Conservation (phyloP, 2,888 invertebrate species). For the Dusona sp. region DNA sequence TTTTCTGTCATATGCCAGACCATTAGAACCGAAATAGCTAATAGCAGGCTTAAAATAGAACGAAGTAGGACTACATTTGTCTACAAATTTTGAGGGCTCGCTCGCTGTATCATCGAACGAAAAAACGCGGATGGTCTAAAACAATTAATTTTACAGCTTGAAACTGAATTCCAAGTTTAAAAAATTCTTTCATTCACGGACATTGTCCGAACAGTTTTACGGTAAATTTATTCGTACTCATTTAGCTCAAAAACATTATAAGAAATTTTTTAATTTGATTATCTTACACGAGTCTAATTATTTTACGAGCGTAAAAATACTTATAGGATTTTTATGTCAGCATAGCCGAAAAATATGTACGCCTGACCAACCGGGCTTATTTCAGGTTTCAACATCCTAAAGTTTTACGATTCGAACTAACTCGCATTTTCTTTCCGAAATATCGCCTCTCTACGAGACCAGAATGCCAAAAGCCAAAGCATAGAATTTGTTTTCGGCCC, state of each 20-base stretch:
- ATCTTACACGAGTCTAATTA: not conserved
- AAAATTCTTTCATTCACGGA: not conserved
- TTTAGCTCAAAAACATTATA: not conserved
- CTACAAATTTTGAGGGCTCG: not conserved
- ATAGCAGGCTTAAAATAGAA: not conserved
- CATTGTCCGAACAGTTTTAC: not conserved
- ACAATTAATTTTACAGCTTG: constrained; percentile 1
- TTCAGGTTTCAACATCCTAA: constrained; percentile 37
- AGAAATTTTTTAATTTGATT: not conserved
- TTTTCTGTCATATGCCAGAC: not conserved
- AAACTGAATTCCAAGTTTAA: not conserved
- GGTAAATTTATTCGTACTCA: not conserved
- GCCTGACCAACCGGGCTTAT: not conserved
- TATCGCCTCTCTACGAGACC: constrained; percentile 38
- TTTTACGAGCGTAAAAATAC: not conserved
- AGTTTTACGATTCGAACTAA: constrained; percentile 50
- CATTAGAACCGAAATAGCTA: constrained; percentile 10
- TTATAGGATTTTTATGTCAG: not conserved
- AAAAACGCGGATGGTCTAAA: not conserved
- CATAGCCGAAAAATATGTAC: not conserved
- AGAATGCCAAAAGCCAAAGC: constrained; percentile 60
- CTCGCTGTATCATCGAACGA: not conserved
- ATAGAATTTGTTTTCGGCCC: constrained; percentile 7
- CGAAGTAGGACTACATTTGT: not conserved
- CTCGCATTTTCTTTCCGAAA: constrained; percentile 56